A percentile compares a stretch with the other conserved stretches of the same genome.
Conservation (phyloP, 2,888 invertebrate genomes). For the Malacosoma neustria region DNA sequence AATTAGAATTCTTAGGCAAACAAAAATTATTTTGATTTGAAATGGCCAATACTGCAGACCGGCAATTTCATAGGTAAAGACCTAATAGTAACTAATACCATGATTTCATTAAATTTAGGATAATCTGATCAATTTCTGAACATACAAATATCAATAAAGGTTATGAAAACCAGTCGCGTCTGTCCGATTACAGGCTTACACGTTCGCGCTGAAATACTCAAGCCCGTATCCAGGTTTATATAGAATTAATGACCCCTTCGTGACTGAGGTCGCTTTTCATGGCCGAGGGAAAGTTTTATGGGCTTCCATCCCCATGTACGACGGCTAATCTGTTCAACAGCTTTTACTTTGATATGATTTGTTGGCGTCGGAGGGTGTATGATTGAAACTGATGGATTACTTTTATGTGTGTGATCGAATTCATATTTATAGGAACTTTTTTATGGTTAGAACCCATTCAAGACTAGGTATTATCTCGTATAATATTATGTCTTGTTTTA, state of each 20-base stretch:
- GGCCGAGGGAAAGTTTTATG: slow-evolving; percentile 58
- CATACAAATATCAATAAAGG: too few species aligned
- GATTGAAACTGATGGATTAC: slow-evolving; percentile 30
- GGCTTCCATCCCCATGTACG: slow-evolving; percentile 26
- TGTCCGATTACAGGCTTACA: slow-evolving; percentile 36
- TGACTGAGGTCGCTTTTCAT: slow-evolving; percentile 60
- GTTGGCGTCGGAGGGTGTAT: slow-evolving; percentile 14
- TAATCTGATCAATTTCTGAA: too few species aligned
- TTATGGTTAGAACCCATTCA: background rate
- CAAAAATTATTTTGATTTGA: too few species aligned
- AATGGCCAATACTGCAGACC: too few species aligned
- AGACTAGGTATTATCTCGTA: too few species aligned
- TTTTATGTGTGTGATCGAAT: slow-evolving; percentile 16
- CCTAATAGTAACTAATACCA: too few species aligned
- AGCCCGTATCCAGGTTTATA: slow-evolving; percentile 27
- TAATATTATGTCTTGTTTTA: too few species aligned
- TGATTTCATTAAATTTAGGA: too few species aligned
- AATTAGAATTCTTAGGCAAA: too few species aligned
- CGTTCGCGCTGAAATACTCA: slow-evolving; percentile 8
- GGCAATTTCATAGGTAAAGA: too few species aligned
- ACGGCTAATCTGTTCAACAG: slow-evolving; percentile 31
- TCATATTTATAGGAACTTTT: slow-evolving; percentile 15
- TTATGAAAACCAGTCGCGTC: slow-evolving; percentile 39
- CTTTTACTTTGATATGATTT: slow-evolving; percentile 27
- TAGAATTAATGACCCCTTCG: slow-evolving; percentile 54